These are phyloP conservation scores for Nymphalis urticae DNA, from an alignment of 2,888 invertebrate genomes.

Conservation along the genomic window DNA sequence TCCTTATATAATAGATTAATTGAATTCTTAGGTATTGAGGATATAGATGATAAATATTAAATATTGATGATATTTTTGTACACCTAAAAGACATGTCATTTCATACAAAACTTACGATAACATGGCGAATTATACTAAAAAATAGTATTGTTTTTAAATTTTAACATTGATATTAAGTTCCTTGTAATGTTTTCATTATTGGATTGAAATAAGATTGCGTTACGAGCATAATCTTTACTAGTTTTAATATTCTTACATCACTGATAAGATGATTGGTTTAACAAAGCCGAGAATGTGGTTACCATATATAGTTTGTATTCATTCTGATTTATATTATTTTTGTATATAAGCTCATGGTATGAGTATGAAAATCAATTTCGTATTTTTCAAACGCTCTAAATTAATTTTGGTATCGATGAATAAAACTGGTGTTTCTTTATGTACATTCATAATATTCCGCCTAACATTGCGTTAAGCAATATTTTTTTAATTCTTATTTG, in stretches of 20 bases:
- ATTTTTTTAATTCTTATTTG: constrained; percentile 45
- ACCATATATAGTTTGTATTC: constrained; percentile 52
- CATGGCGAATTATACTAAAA: constrained; percentile 40
- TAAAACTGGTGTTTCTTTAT: constrained; percentile 26
- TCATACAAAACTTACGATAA: constrained; percentile 36
- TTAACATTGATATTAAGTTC: constrained; percentile 29
- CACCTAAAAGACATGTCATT: constrained; percentile 64
- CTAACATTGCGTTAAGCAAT: constrained; percentile 65
- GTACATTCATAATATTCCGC: constrained; percentile 49
- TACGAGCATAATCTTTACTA: constrained; percentile 55
- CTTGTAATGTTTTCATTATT: constrained; percentile 25
- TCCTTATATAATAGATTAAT: constrained; percentile 11
- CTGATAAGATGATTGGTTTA: constrained; percentile 51
- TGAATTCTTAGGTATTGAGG: constrained; percentile 27
- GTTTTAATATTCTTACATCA: constrained; percentile 61
- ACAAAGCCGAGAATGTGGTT: constrained; percentile 63
- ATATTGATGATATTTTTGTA: constrained; percentile 74
- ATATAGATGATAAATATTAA: constrained; percentile 31
- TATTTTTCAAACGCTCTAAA: constrained; percentile 13
- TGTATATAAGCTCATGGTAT: constrained; percentile 28
- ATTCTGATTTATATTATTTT: constrained; percentile 32
- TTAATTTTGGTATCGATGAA: constrained; percentile 8
- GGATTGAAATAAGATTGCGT: constrained; percentile 25
- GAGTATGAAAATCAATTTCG: constrained; percentile 15
- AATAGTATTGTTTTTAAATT: constrained; percentile 28